Conservation (phyloP, 2,113 vertebrate species). For the Clupea harengus region DNA sequence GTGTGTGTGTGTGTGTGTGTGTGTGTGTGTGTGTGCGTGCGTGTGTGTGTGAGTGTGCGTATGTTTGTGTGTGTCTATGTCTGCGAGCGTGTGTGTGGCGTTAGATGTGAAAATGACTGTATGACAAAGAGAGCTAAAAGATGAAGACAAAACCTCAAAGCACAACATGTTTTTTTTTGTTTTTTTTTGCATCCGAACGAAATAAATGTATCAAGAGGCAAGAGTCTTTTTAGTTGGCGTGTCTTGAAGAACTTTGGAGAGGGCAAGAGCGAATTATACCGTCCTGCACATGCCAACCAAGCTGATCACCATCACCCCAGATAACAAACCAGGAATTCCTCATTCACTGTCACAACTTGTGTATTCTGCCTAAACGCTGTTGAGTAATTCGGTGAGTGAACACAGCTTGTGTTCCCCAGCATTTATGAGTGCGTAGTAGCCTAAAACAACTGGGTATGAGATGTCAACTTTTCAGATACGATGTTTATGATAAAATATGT, state of each 20-base stretch:
- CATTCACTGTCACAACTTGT: not conserved
- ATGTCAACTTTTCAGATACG: not conserved
- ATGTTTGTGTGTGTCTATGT: not conserved
- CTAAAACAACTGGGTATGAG: not conserved
- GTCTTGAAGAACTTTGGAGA: slow-evolving; percentile 2
- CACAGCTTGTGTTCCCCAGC: not conserved
- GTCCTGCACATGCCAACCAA: too few species aligned
- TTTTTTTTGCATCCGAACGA: not conserved
- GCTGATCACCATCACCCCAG: not conserved
- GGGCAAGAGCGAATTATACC: not conserved
- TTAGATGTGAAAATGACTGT: not conserved
- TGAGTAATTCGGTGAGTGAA: not conserved
- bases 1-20: not conserved
- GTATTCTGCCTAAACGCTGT: not conserved
- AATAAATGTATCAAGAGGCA: not conserved
- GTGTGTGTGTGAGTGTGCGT: not conserved
- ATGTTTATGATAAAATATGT: not conserved
- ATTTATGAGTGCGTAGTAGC: not conserved
- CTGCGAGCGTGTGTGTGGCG: not conserved
- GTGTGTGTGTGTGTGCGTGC: slow-evolving; percentile 15
- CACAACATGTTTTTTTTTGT: not conserved
- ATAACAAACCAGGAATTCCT: not conserved
- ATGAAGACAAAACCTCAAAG: slow-evolving; percentile 9
- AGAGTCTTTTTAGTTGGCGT: not conserved
- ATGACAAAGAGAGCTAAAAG: slow-evolving; percentile 4